These are phyloP conservation scores for Ursus arctos DNA, from an alignment of 2,113 vertebrate genomes.

Conservation along the genomic window DNA sequence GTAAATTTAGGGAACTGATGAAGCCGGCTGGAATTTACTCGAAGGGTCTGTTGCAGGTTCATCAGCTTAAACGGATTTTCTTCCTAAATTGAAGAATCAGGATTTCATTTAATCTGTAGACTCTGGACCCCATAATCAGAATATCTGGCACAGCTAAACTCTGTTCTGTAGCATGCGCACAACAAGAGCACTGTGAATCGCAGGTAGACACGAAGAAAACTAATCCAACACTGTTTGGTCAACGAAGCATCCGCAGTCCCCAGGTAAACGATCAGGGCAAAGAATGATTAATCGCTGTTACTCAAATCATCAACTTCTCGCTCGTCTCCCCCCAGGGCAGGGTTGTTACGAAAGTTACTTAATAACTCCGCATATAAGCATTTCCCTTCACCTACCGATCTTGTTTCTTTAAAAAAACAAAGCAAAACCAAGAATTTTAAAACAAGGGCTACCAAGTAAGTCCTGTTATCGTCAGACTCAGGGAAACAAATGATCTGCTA, in stretches of 20 bases:
- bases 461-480: not conserved
- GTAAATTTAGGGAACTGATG: not conserved
- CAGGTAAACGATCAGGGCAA: conserved; percentile 7
- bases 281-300: not conserved
- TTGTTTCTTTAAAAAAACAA: conserved; percentile 38
- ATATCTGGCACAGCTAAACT: not conserved
- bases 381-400: not conserved
- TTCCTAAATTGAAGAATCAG: not conserved
- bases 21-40: not conserved
- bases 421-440: conserved; percentile 43
- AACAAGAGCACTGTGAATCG: not conserved
- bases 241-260: conserved; percentile 9
- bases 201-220: conserved; percentile 44
- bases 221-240: not conserved
- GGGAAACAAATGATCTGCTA: not conserved
- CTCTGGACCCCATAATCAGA: not conserved
- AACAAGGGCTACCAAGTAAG: conserved; percentile 16
- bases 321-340: not conserved
- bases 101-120: not conserved
- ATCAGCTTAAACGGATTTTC: not conserved
- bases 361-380: not conserved
- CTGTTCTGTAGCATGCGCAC: not conserved
- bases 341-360: not conserved
- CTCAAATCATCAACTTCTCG: not conserved
- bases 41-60: not conserved